Evolutionary conservation across 2,797 vertebrate species (phyloP).

Genomic region (Acanthiza pusilla): DNA sequence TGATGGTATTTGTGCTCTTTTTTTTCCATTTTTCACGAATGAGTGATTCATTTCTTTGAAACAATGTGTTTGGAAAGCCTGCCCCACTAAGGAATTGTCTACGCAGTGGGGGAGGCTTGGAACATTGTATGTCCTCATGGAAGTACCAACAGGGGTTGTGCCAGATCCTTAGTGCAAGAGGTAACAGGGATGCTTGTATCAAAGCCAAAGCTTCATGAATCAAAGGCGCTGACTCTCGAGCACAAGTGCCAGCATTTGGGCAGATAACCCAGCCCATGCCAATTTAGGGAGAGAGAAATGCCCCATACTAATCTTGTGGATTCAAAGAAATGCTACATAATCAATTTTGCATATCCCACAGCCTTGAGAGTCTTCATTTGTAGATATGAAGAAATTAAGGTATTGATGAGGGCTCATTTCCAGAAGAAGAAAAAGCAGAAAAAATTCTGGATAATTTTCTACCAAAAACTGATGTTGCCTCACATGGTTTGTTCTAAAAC

Average conservation of each 20-base stretch:
- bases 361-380: neutral
- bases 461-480: accelerated
- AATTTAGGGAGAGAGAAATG: slow-evolving; percentile 16
- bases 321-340: neutral
- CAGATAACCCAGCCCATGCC: slow-evolving; percentile 6
- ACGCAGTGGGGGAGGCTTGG: slow-evolving; percentile 48
- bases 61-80: slow-evolving; percentile 65
- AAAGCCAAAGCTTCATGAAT: slow-evolving; percentile 52
- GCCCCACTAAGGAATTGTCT: slow-evolving; percentile 45
- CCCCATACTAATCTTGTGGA: neutral
- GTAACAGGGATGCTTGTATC: slow-evolving; percentile 54
- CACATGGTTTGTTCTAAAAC: neutral
- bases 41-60: slow-evolving; percentile 66
- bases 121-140: slow-evolving; percentile 55
- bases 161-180: slow-evolving; percentile 51
- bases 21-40: slow-evolving; percentile 64
- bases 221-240: slow-evolving; percentile 30
- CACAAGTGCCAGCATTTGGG: slow-evolving; percentile 4
- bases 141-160: slow-evolving; percentile 57
- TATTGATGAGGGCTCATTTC: neutral
- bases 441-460: neutral
- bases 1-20: slow-evolving; percentile 68
- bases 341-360: neutral
- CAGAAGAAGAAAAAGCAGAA: neutral
- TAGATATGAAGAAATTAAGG: neutral